These are phyloP conservation scores for Bovichtus diacanthus DNA, from an alignment of 2,797 vertebrate genomes.

Conservation along the genomic window DNA sequence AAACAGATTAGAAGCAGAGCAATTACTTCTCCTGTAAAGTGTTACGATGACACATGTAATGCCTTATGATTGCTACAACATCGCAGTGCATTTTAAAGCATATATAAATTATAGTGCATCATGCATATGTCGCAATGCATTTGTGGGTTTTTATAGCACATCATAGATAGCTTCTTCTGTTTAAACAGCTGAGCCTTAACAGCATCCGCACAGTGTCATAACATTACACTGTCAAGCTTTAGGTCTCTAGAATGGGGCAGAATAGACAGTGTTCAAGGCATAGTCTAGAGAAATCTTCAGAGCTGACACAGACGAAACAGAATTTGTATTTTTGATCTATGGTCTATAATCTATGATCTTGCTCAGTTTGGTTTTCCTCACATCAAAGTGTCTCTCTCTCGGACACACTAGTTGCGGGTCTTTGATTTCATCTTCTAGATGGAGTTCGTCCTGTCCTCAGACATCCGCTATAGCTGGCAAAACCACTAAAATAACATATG, in stretches of 20 bases:
- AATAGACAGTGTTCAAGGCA: background rate
- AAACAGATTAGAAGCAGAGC: slow-evolving; percentile 17
- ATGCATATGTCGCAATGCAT: background rate
- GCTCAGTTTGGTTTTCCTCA: slow-evolving; percentile 13
- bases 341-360: slow-evolving; percentile 10
- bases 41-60: background rate
- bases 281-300: background rate
- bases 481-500: slow-evolving; percentile 43
- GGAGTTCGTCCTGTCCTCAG: slow-evolving; percentile 48
- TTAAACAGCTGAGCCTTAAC: background rate
- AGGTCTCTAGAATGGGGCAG: background rate
- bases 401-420: background rate
- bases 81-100: background rate
- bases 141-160: background rate
- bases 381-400: slow-evolving; percentile 22
- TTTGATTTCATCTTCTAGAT: slow-evolving; percentile 38
- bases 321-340: background rate
- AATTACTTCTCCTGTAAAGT: slow-evolving; percentile 5
- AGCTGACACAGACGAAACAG: background rate
- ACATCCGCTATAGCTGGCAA: slow-evolving; percentile 16
- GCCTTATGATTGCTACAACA: background rate
- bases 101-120: slow-evolving; percentile 4
- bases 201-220: background rate
- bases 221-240: background rate
- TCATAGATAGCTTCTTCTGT: background rate